Percentiles rank a stretch among this genome's conserved stretches.
These are phyloP conservation scores for Plotosus lineatus DNA, from an alignment of 2,113 vertebrate species.

Conservation along the genomic window DNA sequence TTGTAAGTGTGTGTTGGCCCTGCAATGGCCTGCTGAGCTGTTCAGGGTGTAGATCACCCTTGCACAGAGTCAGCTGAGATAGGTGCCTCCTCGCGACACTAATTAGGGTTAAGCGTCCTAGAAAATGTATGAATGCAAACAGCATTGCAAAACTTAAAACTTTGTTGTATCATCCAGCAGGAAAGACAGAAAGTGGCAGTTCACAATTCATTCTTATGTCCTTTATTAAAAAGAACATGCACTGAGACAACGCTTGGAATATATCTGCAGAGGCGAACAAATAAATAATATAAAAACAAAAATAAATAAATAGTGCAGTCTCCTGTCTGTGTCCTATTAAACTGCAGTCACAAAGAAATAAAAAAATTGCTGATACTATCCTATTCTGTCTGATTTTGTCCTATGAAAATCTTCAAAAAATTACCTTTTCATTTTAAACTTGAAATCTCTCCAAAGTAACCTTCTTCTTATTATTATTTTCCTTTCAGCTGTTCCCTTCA, in stretches of 20 bases:
- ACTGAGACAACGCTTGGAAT: not conserved
- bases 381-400: not conserved
- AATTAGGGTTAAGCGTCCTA: no score
- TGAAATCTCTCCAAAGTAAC: no score
- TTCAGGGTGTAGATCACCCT: no score
- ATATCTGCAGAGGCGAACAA: not conserved
- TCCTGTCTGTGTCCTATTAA: not conserved
- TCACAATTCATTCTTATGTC: not conserved
- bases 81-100: no score
- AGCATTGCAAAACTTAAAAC: not conserved
- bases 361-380: not conserved
- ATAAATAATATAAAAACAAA: no score
- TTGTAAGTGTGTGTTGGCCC: no score
- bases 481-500: no score
- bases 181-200: not conserved
- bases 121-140: no score
- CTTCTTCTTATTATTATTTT: no score
- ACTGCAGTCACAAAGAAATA: not conserved
- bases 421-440: not conserved
- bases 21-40: no score
- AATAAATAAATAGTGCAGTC: conserved; percentile 1
- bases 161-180: not conserved
- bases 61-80: no score
- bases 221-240: not conserved
- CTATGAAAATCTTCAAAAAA: not conserved